phyloP scores from a whole-genome alignment of 2,888 invertebrate genomes.

The Bellardia pandia region DNA sequence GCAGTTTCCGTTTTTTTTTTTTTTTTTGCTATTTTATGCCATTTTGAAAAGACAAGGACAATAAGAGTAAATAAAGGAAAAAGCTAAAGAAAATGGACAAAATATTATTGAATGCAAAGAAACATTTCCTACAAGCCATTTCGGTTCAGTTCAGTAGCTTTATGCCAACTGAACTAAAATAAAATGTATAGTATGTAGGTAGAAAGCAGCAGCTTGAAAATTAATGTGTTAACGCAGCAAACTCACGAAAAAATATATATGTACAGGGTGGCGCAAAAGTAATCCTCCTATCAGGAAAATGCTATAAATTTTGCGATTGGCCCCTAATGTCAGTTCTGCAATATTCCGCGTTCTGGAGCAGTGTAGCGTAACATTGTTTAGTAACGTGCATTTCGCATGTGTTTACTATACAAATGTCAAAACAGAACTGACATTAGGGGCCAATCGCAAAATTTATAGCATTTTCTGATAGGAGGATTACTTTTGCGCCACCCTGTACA shows the following conservation, averaged over 20 bases:
- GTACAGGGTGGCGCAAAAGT: too few relatives aligned
- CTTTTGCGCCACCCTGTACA: too few relatives aligned
- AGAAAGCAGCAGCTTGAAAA: not conserved
- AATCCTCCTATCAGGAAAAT: too few relatives aligned
- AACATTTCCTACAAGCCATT: slow-evolving; percentile 23
- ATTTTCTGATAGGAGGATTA: too few relatives aligned
- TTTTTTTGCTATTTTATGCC: not conserved
- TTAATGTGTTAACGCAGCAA: not conserved
- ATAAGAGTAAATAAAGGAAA: not conserved
- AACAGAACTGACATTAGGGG: too few relatives aligned
- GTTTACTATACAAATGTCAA: too few relatives aligned
- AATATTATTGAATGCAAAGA: slow-evolving; percentile 1
- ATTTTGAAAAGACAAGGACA: not conserved
- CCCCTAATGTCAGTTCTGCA: too few relatives aligned
- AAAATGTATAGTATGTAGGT: not conserved
- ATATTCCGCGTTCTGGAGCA: too few relatives aligned
- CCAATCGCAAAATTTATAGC: too few relatives aligned
- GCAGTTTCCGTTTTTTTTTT: not conserved
- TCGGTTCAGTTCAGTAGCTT: not conserved
- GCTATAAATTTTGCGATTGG: too few relatives aligned
- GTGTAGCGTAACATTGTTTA: too few relatives aligned
- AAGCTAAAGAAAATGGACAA: not conserved
- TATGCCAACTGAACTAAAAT: not conserved
- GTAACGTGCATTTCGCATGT: too few relatives aligned
- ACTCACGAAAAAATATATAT: not conserved